These are phyloP conservation scores for Euproctis similis DNA, from an alignment of 2,888 invertebrate genomes.

Conservation along the genomic window DNA sequence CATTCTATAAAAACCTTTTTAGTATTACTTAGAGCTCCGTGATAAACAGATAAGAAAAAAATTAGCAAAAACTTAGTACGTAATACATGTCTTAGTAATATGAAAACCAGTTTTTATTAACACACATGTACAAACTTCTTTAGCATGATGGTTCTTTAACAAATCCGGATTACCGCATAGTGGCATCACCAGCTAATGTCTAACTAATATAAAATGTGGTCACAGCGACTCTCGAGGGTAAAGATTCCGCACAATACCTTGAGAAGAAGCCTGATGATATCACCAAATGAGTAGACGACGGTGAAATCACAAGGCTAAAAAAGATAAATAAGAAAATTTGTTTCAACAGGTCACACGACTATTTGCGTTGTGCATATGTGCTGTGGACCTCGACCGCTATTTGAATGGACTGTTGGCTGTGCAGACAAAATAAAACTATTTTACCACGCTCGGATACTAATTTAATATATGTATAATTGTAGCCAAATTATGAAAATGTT, in stretches of 20 bases:
- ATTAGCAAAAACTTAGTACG: too few relatives aligned
- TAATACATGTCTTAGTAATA: too few relatives aligned
- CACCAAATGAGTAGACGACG: constrained; percentile 38
- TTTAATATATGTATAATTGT: too few relatives aligned
- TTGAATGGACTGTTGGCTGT: constrained; percentile 39
- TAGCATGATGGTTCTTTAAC: constrained; percentile 9
- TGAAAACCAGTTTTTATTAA: constrained; percentile 1
- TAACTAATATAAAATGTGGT: constrained; percentile 19
- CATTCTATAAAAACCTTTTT: too few relatives aligned
- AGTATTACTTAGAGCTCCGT: too few relatives aligned
- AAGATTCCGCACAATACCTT: constrained; percentile 32
- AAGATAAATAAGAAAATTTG: constrained; percentile 30
- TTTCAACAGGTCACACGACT: constrained; percentile 17
- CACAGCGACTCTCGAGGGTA: constrained; percentile 19
- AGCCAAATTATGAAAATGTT: too few relatives aligned
- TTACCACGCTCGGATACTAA: constrained; percentile 6
- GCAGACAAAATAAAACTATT: constrained; percentile 25
- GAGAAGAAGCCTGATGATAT: constrained; percentile 38
- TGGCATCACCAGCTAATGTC: constrained; percentile 17
- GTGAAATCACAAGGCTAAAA: constrained; percentile 37
- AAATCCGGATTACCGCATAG: constrained; percentile 17
- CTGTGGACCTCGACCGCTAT: constrained; percentile 62
- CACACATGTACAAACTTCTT: constrained; percentile 9
- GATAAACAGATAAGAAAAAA: too few relatives aligned
- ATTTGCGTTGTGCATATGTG: constrained; percentile 36